phyloP scores from a whole-genome alignment of 2,888 invertebrate species.

The Cheilosia vernalis region DNA sequence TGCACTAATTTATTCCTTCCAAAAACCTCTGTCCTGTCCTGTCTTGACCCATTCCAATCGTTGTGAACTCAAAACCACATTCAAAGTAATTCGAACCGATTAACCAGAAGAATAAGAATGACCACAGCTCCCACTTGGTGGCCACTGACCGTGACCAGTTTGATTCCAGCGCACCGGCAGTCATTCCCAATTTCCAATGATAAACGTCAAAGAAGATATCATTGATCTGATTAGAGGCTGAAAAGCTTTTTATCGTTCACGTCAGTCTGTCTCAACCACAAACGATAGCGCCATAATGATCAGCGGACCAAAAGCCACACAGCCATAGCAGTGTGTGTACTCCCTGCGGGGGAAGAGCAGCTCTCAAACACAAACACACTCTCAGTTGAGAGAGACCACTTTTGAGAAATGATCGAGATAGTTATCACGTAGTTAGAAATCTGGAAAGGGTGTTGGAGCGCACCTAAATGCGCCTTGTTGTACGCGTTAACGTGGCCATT shows the following conservation, averaged over 20 bases:
- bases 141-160: not conserved
- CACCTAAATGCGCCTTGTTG: constrained; percentile 60
- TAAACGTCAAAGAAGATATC: constrained; percentile 69
- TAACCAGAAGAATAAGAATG: constrained; percentile 49
- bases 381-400: constrained; percentile 3
- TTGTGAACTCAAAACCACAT: not conserved
- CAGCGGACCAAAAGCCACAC: not conserved
- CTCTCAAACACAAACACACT: not conserved
- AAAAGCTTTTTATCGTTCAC: constrained; percentile 65
- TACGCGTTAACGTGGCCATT: constrained; percentile 63
- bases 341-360: not conserved
- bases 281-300: constrained; percentile 63
- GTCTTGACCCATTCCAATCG: constrained; percentile 40
- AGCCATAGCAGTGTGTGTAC: not conserved
- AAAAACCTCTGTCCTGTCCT: constrained; percentile 33
- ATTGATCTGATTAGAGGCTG: constrained; percentile 62
- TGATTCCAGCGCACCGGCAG: not conserved
- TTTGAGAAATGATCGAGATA: constrained; percentile 68
- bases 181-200: constrained; percentile 27
- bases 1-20: constrained; percentile 59
- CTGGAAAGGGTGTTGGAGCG: constrained; percentile 67
- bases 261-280: constrained; percentile 39
- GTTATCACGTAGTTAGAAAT: constrained; percentile 51
- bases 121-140: constrained; percentile 54
- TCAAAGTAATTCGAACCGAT: constrained; percentile 44